Evolutionary conservation across 2,888 invertebrate species (phyloP).

Genomic region (Tetragonisca angustula): DNA sequence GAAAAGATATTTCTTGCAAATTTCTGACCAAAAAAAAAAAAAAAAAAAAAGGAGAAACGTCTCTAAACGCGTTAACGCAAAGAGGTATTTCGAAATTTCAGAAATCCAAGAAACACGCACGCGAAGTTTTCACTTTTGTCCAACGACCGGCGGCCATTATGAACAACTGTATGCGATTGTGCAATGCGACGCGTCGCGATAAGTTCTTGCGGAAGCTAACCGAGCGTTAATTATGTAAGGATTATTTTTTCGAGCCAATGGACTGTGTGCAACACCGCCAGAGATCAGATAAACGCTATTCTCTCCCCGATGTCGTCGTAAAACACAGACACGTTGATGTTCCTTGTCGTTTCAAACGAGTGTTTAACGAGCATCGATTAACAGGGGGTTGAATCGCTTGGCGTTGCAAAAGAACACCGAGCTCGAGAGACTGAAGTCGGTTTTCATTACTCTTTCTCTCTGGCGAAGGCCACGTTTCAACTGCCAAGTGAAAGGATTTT

Average conservation of each 20-base stretch:
- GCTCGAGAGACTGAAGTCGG: background rate
- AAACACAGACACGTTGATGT: background rate
- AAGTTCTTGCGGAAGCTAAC: background rate
- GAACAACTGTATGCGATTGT: background rate
- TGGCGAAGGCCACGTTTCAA: background rate
- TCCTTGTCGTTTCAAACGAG: background rate
- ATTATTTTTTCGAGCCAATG: slow-evolving; percentile 9
- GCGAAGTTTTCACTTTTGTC: background rate
- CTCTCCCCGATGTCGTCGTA: background rate
- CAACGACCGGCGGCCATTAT: background rate
- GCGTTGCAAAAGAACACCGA: background rate
- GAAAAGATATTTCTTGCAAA: too few relatives aligned
- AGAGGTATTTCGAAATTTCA: too few relatives aligned
- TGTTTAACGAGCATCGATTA: slow-evolving; percentile 1
- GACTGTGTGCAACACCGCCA: background rate
- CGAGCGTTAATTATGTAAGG: slow-evolving; percentile 7
- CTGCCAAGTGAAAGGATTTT: slow-evolving; percentile 5
- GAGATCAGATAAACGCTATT: slow-evolving; percentile 10
- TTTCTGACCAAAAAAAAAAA: too few relatives aligned
- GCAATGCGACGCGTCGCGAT: background rate
- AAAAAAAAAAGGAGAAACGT: too few relatives aligned
- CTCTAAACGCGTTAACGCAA: too few relatives aligned
- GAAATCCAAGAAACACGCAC: too few relatives aligned
- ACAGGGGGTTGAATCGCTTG: background rate
- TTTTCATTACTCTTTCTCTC: background rate